Evolutionary conservation across 2,888 invertebrate species (phyloP).

Genomic region (Luperina testacea): DNA sequence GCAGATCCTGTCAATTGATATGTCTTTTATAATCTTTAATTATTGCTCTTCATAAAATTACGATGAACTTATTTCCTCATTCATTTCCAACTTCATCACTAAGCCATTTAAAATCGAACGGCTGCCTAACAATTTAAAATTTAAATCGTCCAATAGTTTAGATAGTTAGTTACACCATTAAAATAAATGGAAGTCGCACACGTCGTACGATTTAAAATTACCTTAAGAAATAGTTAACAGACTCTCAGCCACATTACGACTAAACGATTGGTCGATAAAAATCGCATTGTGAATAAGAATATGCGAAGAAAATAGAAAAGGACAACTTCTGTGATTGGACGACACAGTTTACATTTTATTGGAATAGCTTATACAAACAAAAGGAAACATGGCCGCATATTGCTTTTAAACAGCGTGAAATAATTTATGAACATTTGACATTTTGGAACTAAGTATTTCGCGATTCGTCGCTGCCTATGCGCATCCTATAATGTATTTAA

Average conservation of each 20-base stretch:
- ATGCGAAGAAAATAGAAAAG: constrained; percentile 29
- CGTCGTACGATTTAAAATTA: constrained; percentile 32
- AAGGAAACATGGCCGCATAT: constrained; percentile 18
- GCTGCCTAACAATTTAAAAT: constrained; percentile 12
- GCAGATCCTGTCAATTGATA: not conserved
- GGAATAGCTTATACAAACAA: constrained; percentile 30
- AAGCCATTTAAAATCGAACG: not conserved
- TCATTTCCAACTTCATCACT: not conserved
- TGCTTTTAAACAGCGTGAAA: constrained; percentile 43
- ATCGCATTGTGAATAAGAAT: constrained; percentile 31
- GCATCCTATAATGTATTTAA: constrained; percentile 8
- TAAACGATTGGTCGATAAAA: constrained; percentile 49
- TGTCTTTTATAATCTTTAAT: not conserved
- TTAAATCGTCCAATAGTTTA: constrained; percentile 26
- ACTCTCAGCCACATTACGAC: constrained; percentile 22
- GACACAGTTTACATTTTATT: constrained; percentile 38
- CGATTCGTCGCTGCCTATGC: constrained; percentile 13
- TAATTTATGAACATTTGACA: constrained; percentile 43
- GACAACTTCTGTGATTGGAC: constrained; percentile 12
- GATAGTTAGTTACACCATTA: not conserved
- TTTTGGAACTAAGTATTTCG: constrained; percentile 10
- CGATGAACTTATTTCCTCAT: not conserved
- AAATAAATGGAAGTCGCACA: constrained; percentile 33
- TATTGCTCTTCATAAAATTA: not conserved
- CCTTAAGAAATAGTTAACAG: constrained; percentile 40